A percentile compares a stretch with the other conserved stretches of the same genome.
Conservation (phyloP, 2,888 invertebrate genomes). For the Coelinius sp. region DNA sequence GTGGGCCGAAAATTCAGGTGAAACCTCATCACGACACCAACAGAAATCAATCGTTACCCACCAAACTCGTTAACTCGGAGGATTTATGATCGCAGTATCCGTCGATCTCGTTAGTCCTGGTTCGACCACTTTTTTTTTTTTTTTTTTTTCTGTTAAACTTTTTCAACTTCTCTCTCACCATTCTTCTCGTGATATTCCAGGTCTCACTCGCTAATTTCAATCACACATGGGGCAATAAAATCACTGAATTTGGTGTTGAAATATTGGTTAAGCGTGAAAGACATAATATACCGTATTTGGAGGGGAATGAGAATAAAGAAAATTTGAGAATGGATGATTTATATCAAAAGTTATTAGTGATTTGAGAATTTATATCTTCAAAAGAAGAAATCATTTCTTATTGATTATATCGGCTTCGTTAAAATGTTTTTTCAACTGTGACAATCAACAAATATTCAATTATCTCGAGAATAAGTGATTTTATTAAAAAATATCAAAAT, state of each 20-base stretch:
- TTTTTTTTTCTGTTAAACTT: neutral
- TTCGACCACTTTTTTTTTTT: constrained; percentile 10
- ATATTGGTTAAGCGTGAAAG: constrained; percentile 6
- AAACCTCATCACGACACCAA: constrained; percentile 30
- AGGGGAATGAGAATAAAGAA: neutral
- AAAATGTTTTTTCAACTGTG: too few species aligned
- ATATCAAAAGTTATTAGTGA: neutral
- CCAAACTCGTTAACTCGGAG: constrained; percentile 44
- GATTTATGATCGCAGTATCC: constrained; percentile 38
- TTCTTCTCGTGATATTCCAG: neutral
- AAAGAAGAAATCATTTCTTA: too few species aligned
- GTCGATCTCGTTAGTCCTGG: constrained; percentile 28
- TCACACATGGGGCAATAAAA: constrained; percentile 12
- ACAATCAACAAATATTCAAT: too few species aligned
- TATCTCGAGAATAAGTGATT: too few species aligned
- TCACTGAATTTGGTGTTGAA: neutral
- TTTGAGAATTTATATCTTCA: too few species aligned
- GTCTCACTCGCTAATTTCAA: neutral
- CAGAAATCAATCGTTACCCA: constrained; percentile 38
- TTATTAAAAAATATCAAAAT: too few species aligned
- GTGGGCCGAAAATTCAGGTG: constrained; percentile 13
- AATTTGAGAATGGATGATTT: neutral
- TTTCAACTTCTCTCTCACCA: neutral
- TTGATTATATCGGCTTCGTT: too few species aligned
- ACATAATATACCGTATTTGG: constrained; percentile 9